These are phyloP conservation scores for Yoshiicerus persimilis DNA, from an alignment of 1,140 invertebrate genomes.

Conservation along the genomic window DNA sequence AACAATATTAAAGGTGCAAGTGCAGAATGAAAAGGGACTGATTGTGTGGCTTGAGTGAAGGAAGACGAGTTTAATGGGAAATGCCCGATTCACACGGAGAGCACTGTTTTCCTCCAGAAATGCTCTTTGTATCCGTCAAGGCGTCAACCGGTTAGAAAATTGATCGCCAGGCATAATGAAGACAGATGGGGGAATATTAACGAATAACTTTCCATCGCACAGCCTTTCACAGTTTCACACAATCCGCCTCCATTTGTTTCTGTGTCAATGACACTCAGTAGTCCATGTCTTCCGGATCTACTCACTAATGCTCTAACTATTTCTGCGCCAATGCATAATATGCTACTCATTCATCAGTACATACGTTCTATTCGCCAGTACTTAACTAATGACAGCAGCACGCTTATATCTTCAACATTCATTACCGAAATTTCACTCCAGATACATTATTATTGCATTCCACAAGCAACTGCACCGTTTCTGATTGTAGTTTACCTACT, in stretches of 20 bases:
- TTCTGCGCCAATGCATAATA: too few relatives aligned
- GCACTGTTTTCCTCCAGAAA: not conserved
- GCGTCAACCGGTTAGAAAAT: not conserved
- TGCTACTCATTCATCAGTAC: too few relatives aligned
- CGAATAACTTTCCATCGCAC: not conserved
- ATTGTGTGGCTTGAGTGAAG: not conserved
- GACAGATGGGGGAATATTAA: not conserved
- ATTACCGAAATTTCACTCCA: too few relatives aligned
- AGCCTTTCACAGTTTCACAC: not conserved
- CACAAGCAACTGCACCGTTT: too few relatives aligned
- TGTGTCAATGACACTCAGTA: not conserved
- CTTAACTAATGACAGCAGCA: too few relatives aligned
- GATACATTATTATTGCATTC: too few relatives aligned
- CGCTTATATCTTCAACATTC: too few relatives aligned
- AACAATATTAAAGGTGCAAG: not conserved
- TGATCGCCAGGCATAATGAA: not conserved
- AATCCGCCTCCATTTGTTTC: not conserved
- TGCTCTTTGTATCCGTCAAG: not conserved
- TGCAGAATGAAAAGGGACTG: not conserved
- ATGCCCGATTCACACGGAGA: not conserved
- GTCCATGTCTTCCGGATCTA: too few relatives aligned
- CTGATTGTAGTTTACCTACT: too few relatives aligned
- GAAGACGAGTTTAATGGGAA: not conserved
- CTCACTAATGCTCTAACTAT: too few relatives aligned
- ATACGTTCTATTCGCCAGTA: too few relatives aligned